Percentiles rank a stretch among this genome's conserved stretches.
Conservation (phyloP, 2,113 vertebrate genomes). For the Hippocampus zosterae region DNA sequence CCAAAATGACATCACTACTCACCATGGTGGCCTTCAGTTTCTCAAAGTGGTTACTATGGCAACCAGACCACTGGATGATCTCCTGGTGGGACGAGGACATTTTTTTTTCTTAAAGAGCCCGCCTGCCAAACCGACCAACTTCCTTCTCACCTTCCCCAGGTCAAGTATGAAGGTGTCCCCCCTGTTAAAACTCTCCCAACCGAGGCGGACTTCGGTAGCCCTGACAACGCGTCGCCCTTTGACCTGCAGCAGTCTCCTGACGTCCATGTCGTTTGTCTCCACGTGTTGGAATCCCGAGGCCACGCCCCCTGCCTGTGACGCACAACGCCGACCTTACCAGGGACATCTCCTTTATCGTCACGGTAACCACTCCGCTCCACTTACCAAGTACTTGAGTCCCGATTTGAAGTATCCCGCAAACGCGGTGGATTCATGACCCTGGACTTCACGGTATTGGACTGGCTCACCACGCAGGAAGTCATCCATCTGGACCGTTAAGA, state of each 20-base stretch:
- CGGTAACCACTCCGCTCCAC: neutral
- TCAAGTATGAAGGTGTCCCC: conserved; percentile 91
- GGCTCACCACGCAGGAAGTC: conserved; percentile 80
- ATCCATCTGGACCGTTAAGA: conserved; percentile 85
- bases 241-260: conserved; percentile 81
- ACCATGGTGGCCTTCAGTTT: conserved; percentile 76
- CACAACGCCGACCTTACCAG: neutral
- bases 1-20: conserved; percentile 8
- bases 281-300: conserved; percentile 85
- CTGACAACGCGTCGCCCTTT: conserved; percentile 76
- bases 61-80: conserved; percentile 84
- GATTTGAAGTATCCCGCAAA: conserved; percentile 87
- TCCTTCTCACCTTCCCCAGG: conserved; percentile 74
- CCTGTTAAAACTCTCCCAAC: conserved; percentile 87
- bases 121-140: neutral
- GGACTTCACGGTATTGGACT: conserved; percentile 82
- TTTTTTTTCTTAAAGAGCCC: neutral
- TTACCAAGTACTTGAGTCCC: conserved; percentile 85
- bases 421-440: conserved; percentile 78
- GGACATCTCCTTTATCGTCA: no score
- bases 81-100: conserved; percentile 58
- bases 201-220: conserved; percentile 80
- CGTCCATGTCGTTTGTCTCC: conserved; percentile 66
- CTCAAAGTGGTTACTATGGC: conserved; percentile 74
- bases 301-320: conserved; percentile 80